phyloP scores from a whole-genome alignment of 2,797 vertebrate genomes.

The Argya squamiceps region DNA sequence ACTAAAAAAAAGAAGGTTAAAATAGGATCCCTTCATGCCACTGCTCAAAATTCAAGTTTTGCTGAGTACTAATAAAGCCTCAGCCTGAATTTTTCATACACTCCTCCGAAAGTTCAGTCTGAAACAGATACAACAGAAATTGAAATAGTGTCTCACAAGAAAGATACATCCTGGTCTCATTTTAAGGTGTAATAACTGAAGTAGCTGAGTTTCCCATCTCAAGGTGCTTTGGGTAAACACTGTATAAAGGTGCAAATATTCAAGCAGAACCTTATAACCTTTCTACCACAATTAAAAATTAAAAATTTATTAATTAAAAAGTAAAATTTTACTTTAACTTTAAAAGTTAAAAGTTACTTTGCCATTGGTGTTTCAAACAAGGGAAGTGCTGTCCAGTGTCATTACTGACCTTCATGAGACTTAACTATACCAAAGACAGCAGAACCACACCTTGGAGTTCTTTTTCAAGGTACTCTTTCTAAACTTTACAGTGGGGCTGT shows the following conservation, averaged over 20 bases:
- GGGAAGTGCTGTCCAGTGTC: neutral
- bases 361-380: neutral
- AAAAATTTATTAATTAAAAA: too few relatives aligned
- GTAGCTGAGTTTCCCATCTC: neutral
- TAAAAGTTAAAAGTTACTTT: neutral
- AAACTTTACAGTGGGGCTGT: neutral
- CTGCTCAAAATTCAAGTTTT: conserved; percentile 24
- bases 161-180: neutral
- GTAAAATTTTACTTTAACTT: too few relatives aligned
- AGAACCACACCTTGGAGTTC: neutral
- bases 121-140: neutral
- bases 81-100: neutral
- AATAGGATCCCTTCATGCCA: neutral
- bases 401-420: neutral
- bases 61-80: conserved; percentile 2
- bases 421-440: neutral
- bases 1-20: neutral
- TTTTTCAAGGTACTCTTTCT: neutral
- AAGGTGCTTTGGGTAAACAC: neutral
- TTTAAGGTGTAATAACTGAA: neutral
- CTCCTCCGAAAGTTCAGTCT: neutral
- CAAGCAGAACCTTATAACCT: neutral
- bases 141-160: neutral
- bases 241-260: neutral
- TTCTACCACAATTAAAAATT: neutral